phyloP scores from a whole-genome alignment of 2,113 vertebrate genomes.

The Misgurnus mizolepis region DNA sequence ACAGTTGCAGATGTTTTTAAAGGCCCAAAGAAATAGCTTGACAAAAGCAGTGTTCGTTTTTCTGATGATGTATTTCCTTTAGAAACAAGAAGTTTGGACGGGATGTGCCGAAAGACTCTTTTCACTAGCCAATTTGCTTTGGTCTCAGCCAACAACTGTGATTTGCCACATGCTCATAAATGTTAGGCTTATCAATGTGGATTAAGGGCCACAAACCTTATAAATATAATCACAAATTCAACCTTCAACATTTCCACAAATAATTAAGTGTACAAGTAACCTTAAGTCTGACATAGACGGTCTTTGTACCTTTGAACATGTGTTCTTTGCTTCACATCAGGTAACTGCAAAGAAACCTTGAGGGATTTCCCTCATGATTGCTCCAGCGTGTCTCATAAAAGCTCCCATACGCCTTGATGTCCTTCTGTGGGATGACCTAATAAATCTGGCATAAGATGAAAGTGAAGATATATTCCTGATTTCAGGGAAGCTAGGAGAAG shows the following conservation, averaged over 20 bases:
- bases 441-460: constrained; percentile 37
- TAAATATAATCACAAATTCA: no score
- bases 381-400: constrained; percentile 41
- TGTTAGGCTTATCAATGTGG: no score
- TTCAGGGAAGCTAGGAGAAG: background rate
- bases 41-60: no score
- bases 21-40: no score
- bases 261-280: background rate
- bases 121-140: no score
- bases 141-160: no score
- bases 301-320: constrained; percentile 5
- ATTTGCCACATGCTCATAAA: no score
- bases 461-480: background rate
- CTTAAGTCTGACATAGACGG: background rate
- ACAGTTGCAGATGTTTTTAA: no score
- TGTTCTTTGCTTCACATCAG: constrained; percentile 14
- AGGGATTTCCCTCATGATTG: constrained; percentile 26
- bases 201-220: no score
- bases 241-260: background rate
- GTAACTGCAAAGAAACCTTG: constrained; percentile 28
- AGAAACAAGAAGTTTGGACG: no score
- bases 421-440: constrained; percentile 35
- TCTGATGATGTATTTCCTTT: no score
- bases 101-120: no score
- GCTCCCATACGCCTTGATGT: constrained; percentile 3